Base-by-base conservation (phyloP, 2,113 vertebrate genomes). In the Acanthochromis polyacanthus region DNA sequence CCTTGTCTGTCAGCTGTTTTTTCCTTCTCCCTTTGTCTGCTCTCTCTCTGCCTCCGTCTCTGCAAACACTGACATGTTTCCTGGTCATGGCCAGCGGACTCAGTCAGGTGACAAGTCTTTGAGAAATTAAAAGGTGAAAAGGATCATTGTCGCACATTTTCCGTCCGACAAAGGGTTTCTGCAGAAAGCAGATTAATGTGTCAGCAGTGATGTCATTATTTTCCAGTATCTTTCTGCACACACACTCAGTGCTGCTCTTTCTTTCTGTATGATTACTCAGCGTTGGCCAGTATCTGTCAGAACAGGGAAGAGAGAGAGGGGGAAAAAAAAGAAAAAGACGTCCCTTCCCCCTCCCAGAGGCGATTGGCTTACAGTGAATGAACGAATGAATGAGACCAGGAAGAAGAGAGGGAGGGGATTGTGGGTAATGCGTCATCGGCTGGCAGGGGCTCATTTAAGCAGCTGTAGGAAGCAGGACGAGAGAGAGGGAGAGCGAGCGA, bases 141-240 rank as follows among this genome's bases (percentile, higher is more conserved):
- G 32, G 32, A 6, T 36, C 32, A 36, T 36, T 36, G 32, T 36
- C 7, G 32, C 32, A 36, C 32, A 36, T 36, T 36, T 36, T 90
- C 82, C 75, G 64, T 9, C 40, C 6, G 10, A 66, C 67, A 77
- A 66, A 61, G 32, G 32, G 10, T 36, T 73, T 69, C 65, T 71
- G 56, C 72, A 61, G 55, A 40, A 63, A 84, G 57, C 30, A 36
- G 55, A 70, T 81, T 67, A 71, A 38, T 61, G 65, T 20, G 60
- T 70, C 65, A 38, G 40, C 76, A 63, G 85, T 96, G 91, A 96
- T 95, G 95, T 97, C 95, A 96, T 92, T 89, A 90, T 86, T 86
- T 92, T 89, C 81, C 86, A 78, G 58, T 81, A 1, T 64, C 59
- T 69, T n/a, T n/a, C n/a, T n/a, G n/a, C n/a, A n/a, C n/a, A n/a